These are phyloP conservation scores for Lasioglossum malachurum DNA, from an alignment of 2,888 invertebrate genomes.

Conservation along the genomic window DNA sequence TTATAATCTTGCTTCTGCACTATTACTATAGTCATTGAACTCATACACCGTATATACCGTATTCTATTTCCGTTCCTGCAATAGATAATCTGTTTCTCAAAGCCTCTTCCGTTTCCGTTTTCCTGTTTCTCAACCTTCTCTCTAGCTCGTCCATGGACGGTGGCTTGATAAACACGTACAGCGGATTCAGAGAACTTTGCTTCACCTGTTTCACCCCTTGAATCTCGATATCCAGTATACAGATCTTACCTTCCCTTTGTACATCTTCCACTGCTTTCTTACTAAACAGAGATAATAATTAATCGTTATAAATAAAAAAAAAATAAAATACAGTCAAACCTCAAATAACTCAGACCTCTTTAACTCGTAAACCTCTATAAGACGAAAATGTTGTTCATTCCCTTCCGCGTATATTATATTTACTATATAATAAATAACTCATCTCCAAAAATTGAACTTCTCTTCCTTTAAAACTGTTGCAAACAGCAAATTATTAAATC, in stretches of 20 bases:
- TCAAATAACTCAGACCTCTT: too few relatives aligned
- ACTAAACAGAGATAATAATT: conserved; percentile 86
- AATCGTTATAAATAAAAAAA: too few relatives aligned
- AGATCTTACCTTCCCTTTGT: conserved; percentile 92
- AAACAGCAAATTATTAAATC: too few relatives aligned
- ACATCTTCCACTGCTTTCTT: conserved; percentile 94
- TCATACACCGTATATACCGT: conserved; percentile 86
- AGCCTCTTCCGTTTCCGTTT: conserved; percentile 96
- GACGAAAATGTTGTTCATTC: too few relatives aligned
- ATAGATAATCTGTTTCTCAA: conserved; percentile 91
- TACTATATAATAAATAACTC: too few relatives aligned
- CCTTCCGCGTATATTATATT: too few relatives aligned
- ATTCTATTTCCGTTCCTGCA: conserved; percentile 93
- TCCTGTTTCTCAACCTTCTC: conserved; percentile 90
- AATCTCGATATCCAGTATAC: conserved; percentile 97
- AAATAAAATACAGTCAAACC: too few relatives aligned
- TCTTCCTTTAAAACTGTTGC: too few relatives aligned
- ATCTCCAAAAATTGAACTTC: too few relatives aligned
- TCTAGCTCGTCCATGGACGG: conserved; percentile 93
- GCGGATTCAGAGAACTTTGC: conserved; percentile 92
- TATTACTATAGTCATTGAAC: background rate
- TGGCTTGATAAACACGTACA: conserved; percentile 96
- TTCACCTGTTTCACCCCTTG: conserved; percentile 97
- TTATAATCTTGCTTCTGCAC: background rate
- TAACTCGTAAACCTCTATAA: too few relatives aligned